Conservation (phyloP, 2,113 vertebrate genomes). For the Opisthocomus hoazin region DNA sequence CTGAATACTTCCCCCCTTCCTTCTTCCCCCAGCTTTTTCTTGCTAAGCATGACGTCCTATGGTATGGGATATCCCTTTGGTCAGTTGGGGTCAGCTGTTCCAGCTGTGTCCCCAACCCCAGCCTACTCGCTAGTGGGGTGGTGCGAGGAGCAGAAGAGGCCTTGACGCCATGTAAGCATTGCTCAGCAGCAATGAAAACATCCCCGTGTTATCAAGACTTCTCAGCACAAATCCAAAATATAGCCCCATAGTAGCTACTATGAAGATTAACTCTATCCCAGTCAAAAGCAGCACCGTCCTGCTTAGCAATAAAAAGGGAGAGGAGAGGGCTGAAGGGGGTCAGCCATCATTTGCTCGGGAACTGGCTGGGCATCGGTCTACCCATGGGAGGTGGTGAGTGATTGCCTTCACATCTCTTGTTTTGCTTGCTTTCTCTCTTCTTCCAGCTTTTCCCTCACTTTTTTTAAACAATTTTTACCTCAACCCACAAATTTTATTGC, state of each 20-base stretch:
- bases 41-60: too few relatives aligned
- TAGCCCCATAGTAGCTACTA: neutral
- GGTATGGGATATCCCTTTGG: too few relatives aligned
- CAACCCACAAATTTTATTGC: too few relatives aligned
- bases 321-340: neutral
- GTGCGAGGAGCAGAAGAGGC: neutral
- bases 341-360: neutral
- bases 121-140: rapidly evolving
- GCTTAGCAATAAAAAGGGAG: neutral
- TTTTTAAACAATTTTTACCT: neutral
- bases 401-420: neutral
- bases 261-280: too few relatives aligned
- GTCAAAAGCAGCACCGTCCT: neutral
- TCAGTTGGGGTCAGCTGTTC: too few relatives aligned
- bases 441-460: neutral
- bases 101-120: too few relatives aligned
- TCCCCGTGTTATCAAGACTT: neutral
- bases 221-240: neutral
- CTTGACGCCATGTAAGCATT: neutral
- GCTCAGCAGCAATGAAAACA: neutral
- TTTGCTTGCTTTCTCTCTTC: neutral
- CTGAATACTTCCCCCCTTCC: too few relatives aligned
- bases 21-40: too few relatives aligned
- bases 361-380: neutral
- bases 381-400: rapidly evolving